Percentiles rank a stretch among this genome's conserved stretches.
phyloP scores from a whole-genome alignment of 1,140 invertebrate species.

The Halotydeus destructor region DNA sequence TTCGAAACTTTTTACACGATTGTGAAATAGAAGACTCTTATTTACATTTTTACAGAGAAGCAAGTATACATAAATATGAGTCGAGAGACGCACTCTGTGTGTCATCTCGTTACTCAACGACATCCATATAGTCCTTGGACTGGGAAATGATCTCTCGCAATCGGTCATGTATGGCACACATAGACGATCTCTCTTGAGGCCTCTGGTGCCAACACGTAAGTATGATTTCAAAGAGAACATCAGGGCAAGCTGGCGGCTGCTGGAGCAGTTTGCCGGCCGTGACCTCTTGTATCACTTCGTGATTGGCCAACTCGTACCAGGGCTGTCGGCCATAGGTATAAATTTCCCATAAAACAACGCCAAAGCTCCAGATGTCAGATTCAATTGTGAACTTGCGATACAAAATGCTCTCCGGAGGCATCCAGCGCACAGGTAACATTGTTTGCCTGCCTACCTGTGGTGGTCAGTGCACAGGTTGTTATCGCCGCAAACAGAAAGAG shows the following conservation, averaged over 20 bases:
- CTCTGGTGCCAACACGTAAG: constrained; percentile 24
- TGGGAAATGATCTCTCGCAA: constrained; percentile 16
- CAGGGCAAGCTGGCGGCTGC: constrained; percentile 20
- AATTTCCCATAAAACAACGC: constrained; percentile 32
- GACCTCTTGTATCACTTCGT: constrained; percentile 27
- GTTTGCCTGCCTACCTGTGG: constrained; percentile 25
- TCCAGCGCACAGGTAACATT: constrained; percentile 30
- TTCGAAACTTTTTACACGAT: no score
- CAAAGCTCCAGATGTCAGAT: constrained; percentile 31
- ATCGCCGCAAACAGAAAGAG: no score
- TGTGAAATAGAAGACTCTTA: no score
- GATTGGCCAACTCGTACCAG: constrained; percentile 26
- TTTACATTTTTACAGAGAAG: no score
- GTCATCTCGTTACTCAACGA: no score
- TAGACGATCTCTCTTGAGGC: constrained; percentile 24
- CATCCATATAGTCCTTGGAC: not conserved
- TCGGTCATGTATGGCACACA: constrained; percentile 21
- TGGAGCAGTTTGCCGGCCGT: constrained; percentile 23
- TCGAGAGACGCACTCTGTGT: no score
- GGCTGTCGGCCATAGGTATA: constrained; percentile 15
- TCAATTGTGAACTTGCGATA: constrained; percentile 28
- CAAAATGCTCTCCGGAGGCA: constrained; percentile 29
- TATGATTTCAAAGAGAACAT: constrained; percentile 26
- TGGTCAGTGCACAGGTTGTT: no score
- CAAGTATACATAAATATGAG: no score